A percentile compares a stretch with the other conserved stretches of the same genome.
Evolutionary conservation across 2,888 invertebrate species (phyloP).

Genomic region (Tenodera sinensis): DNA sequence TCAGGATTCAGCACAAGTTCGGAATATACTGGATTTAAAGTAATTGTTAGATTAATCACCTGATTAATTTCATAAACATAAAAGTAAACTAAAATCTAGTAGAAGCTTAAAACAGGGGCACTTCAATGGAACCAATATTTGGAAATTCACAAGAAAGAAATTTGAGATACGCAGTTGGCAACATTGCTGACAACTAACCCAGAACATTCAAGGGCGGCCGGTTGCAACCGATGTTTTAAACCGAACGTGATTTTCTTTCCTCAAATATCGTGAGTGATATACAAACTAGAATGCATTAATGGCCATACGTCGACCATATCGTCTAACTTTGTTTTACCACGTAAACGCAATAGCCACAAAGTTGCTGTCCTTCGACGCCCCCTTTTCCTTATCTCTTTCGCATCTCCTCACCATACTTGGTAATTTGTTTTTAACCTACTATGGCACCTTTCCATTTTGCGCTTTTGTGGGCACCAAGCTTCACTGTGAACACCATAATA

Average conservation of each 20-base stretch:
- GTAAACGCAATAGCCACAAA: background rate
- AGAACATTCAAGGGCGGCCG: background rate
- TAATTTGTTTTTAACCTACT: background rate
- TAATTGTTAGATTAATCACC: too few species aligned
- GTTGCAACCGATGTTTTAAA: background rate
- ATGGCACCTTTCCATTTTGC: too few species aligned
- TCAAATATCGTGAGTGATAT: background rate
- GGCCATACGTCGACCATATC: background rate
- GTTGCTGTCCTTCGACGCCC: background rate
- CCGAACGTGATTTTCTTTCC: background rate
- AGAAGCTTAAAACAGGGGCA: too few species aligned
- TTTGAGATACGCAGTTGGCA: background rate
- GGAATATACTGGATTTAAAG: too few species aligned
- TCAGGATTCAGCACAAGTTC: too few species aligned
- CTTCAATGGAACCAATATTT: too few species aligned
- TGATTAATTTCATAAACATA: too few species aligned
- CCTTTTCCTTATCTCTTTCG: background rate
- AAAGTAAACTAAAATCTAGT: too few species aligned
- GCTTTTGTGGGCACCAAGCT: too few species aligned
- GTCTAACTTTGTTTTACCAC: background rate
- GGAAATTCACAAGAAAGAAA: background rate
- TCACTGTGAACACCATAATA: too few species aligned
- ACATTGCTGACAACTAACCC: background rate
- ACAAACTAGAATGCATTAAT: background rate
- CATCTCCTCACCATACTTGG: background rate